Evolutionary conservation across 2,113 vertebrate species (phyloP).

Genomic region (Etheostoma cragini): DNA sequence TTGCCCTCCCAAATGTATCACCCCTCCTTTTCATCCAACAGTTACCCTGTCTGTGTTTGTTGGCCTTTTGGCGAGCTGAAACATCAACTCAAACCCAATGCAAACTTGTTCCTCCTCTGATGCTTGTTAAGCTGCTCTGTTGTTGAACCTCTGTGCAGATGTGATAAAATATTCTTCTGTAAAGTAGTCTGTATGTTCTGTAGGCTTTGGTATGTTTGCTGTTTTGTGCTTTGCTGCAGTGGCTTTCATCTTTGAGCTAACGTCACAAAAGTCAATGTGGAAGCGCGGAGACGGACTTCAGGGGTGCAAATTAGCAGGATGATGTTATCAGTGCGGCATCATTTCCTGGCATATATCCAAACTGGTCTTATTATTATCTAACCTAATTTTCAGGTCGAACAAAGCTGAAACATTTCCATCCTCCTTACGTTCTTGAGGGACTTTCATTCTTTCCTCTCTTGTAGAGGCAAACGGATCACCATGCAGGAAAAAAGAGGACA

Average conservation of each 20-base stretch:
- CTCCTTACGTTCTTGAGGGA: background rate
- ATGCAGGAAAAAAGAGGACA: conserved; percentile 17
- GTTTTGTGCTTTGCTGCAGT: conserved; percentile 18
- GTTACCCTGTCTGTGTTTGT: conserved; percentile 43
- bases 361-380: background rate
- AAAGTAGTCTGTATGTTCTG: conserved; percentile 23
- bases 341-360: background rate
- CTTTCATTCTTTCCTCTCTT: background rate
- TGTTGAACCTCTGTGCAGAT: conserved; percentile 14
- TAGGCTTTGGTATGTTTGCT: conserved; percentile 26
- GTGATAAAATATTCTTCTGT: background rate
- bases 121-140: conserved; percentile 32
- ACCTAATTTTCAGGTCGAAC: background rate
- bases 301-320: background rate
- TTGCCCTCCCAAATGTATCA: conserved; percentile 47
- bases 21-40: conserved; percentile 49
- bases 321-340: background rate
- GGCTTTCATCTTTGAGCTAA: background rate
- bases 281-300: background rate
- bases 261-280: background rate
- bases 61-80: conserved; percentile 46
- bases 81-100: conserved; percentile 6
- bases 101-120: conserved; percentile 38
- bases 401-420: background rate
- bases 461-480: background rate